phyloP scores from a whole-genome alignment of 1,140 invertebrate genomes.

The Plectrocnemia conspersa region DNA sequence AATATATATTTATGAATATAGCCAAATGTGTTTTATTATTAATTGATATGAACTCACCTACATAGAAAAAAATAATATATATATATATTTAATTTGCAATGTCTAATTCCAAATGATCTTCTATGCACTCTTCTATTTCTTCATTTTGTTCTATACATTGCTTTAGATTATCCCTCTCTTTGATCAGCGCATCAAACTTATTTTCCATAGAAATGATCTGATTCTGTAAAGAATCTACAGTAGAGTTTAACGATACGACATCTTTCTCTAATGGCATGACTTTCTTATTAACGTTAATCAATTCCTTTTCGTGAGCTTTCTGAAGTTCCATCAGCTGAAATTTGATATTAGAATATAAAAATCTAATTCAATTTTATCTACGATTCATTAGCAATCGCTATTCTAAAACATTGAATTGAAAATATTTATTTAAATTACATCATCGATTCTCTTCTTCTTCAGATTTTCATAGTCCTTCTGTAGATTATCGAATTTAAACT shows the following conservation, averaged over 20 bases:
- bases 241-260: conserved; percentile 52
- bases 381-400: background rate
- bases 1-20: background rate
- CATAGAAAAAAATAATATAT: too few species aligned
- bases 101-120: too few species aligned
- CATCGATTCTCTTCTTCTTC: conserved; percentile 70
- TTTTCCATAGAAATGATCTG: conserved; percentile 53
- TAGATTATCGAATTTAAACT: conserved; percentile 53
- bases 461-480: conserved; percentile 40
- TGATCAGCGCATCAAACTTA: conserved; percentile 52
- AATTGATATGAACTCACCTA: too few species aligned
- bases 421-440: conserved; percentile 52
- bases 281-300: conserved; percentile 57
- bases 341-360: conserved; percentile 12
- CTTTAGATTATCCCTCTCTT: conserved; percentile 57
- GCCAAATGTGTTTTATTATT: too few species aligned
- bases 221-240: conserved; percentile 53
- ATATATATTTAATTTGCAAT: too few species aligned
- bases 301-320: conserved; percentile 70
- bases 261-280: conserved; percentile 53
- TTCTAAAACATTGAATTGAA: background rate
- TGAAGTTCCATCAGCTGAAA: conserved; percentile 67
- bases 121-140: too few species aligned
- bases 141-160: too few species aligned
- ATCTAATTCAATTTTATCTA: background rate